Evolutionary conservation across 2,113 vertebrate species (phyloP), one percentile per base, ranked within the genome.

Genomic region (Polyodon spathula): DNA sequence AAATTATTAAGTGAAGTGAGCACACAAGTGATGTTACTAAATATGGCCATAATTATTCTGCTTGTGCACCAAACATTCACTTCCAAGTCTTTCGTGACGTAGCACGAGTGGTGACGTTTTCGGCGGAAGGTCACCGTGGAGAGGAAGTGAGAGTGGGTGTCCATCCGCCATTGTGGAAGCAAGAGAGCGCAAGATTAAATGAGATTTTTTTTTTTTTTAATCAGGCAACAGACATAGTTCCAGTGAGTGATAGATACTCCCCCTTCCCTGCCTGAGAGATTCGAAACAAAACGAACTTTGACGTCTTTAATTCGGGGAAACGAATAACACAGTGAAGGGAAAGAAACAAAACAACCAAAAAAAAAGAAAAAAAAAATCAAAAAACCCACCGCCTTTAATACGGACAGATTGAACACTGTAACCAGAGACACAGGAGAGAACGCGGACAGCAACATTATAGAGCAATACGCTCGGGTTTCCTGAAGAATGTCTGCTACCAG

Each of bases 401-500:
- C 64, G 46, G 71, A 69, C 70, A 54, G 77, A 75, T 71, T 66
- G 77, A 74, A 78, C 71, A 71, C 44, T 41, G 72, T 27, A 27
- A 63, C 69, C 67, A 69, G 68, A 75, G 68, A 71, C 73, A 54
- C 54, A 65, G 71, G 64, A 66, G 67, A 83, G 74, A 81, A 76
- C 69, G 87, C 73, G 79, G 83, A 82, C 73, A 77, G 76, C 82
- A 77, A 76, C 76, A 52, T 76, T 27, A 73, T 67, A 78, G 41
- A 64, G 81, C 85, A 66, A 81, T 80, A 87, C 81, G 86, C 80
- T 78, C 84, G 73, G 85, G 84, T 82, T 27, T 90, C 83, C 89
- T 88, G 84, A 92, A 98, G 90, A 93, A 98, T 97, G 95, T 96
- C 93, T 92, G 93, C 94, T 76, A 94, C 93, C 83, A 93, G 94